Evolutionary conservation across 2,797 vertebrate species (phyloP).

Genomic region (Eleutherodactylus coqui): DNA sequence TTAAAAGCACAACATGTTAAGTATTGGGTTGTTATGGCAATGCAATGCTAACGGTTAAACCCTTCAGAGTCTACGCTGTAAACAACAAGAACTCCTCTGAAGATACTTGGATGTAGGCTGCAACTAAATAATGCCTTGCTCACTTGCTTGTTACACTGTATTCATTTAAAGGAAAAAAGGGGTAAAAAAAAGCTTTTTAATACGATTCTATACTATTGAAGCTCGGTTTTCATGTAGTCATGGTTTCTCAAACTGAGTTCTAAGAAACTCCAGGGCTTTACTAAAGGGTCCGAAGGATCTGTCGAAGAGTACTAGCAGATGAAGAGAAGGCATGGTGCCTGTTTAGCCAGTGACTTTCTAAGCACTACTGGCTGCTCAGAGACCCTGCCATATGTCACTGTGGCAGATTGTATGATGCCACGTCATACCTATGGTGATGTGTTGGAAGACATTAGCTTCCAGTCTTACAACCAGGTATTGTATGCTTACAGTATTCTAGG

Average conservation of each 20-base stretch:
- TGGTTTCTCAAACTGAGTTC: neutral
- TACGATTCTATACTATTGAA: neutral
- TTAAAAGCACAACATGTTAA: slow-evolving; percentile 59
- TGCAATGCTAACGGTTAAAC: slow-evolving; percentile 34
- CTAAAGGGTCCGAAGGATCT: too few species aligned
- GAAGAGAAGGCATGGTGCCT: too few species aligned
- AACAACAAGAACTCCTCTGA: neutral
- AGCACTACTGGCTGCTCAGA: neutral
- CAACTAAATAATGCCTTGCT: slow-evolving; percentile 1
- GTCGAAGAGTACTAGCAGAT: too few species aligned
- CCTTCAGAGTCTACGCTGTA: neutral
- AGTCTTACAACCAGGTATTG: too few species aligned
- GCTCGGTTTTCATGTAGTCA: neutral
- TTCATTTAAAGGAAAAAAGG: too few species aligned
- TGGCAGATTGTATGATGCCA: neutral
- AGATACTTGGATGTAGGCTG: neutral
- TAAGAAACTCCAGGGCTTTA: neutral
- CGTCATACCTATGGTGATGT: neutral
- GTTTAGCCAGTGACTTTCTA: too few species aligned
- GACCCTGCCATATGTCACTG: neutral
- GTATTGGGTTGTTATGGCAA: slow-evolving; percentile 56
- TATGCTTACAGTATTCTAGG: too few species aligned
- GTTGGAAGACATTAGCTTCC: too few species aligned
- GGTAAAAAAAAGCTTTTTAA: neutral
- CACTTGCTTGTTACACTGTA: too few species aligned